Evolutionary conservation across 1,140 invertebrate genomes (phyloP).

Genomic region (Harpegnathos saltator): DNA sequence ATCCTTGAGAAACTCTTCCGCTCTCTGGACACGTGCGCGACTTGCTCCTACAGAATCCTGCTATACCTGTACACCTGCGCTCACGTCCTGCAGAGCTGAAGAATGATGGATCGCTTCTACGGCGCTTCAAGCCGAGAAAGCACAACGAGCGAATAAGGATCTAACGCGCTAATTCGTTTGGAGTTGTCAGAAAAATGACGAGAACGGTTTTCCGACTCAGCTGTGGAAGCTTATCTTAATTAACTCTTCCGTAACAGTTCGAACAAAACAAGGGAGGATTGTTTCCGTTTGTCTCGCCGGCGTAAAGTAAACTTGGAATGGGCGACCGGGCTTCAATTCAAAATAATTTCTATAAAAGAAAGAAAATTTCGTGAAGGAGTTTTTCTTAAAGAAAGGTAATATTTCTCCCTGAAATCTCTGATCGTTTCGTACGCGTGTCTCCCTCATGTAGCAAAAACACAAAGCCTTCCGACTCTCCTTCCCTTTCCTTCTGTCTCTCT

Average conservation of each 20-base stretch:
- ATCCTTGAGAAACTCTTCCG: constrained; percentile 55
- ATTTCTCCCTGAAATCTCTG: background rate
- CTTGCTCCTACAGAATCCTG: constrained; percentile 23
- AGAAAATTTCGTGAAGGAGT: background rate
- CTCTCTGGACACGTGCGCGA: constrained; percentile 55
- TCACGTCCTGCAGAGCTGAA: constrained; percentile 49
- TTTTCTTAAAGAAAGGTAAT: background rate
- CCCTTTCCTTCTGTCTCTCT: background rate
- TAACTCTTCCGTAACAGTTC: constrained; percentile 23
- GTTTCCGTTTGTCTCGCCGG: background rate
- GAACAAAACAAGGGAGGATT: background rate
- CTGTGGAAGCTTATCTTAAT: constrained; percentile 24
- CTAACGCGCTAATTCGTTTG: constrained; percentile 58
- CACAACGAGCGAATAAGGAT: constrained; percentile 49
- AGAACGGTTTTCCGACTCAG: constrained; percentile 39
- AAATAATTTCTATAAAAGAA: background rate
- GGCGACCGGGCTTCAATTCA: constrained; percentile 2
- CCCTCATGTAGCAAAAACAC: too few relatives aligned
- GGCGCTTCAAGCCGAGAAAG: constrained; percentile 40
- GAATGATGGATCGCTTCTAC: constrained; percentile 52
- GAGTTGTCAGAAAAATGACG: constrained; percentile 59
- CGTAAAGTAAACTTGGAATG: constrained; percentile 6
- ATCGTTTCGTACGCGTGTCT: too few relatives aligned
- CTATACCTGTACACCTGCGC: constrained; percentile 49
- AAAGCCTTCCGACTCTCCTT: too few relatives aligned